These are phyloP conservation scores for Ifrita kowaldi DNA, from an alignment of 2,113 vertebrate species.

Conservation along the genomic window DNA sequence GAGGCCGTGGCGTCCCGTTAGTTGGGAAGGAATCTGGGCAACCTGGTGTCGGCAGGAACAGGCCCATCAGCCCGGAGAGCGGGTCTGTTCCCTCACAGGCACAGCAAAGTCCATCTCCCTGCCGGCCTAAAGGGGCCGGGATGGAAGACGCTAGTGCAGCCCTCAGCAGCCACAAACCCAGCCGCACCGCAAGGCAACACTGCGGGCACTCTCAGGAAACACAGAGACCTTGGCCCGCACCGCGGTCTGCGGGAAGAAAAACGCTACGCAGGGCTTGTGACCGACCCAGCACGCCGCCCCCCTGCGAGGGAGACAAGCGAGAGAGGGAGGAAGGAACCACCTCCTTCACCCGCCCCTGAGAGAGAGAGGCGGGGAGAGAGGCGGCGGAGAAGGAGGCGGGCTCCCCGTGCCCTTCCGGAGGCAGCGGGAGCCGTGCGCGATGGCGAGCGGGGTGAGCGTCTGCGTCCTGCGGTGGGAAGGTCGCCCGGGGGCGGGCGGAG, in stretches of 20 bases:
- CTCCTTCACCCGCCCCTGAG: neutral
- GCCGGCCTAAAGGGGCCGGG: neutral
- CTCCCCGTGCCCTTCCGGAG: neutral
- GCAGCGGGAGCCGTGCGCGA: fast-evolving
- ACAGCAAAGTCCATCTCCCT: fast-evolving
- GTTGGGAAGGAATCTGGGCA: neutral
- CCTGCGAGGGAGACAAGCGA: fast-evolving
- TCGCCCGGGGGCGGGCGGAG: too few species aligned
- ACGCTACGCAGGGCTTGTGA: fast-evolving
- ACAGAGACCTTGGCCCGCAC: neutral
- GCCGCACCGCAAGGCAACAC: neutral
- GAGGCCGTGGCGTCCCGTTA: fast-evolving
- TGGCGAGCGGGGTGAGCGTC: neutral
- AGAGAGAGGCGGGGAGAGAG: neutral
- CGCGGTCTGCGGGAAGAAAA: fast-evolving
- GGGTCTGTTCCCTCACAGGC: neutral
- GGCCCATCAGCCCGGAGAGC: fast-evolving
- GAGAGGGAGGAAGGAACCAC: fast-evolving
- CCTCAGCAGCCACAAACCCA: neutral
- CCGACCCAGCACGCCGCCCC: fast-evolving
- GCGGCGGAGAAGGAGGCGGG: neutral
- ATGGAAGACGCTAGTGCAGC: neutral
- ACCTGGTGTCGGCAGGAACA: neutral
- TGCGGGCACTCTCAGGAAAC: too few species aligned
- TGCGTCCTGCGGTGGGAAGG: neutral